Evolutionary conservation across 2,888 invertebrate species (phyloP).

Genomic region (Rutpela maculata): DNA sequence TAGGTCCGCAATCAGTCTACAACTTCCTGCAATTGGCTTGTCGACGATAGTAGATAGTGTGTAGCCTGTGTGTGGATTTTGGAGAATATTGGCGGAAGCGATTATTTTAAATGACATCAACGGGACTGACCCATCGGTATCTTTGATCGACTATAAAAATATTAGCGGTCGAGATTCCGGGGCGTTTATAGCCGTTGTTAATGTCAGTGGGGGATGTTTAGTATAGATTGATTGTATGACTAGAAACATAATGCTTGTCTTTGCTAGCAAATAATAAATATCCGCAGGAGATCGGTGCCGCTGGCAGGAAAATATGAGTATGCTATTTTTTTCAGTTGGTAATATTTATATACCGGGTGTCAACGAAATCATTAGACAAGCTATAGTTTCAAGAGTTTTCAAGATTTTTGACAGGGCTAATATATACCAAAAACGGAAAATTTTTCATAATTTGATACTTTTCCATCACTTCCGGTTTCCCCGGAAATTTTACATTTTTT

Average conservation of each 20-base stretch:
- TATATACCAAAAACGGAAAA: too few species aligned
- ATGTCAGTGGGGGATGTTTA: constrained; percentile 61
- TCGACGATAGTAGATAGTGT: neutral
- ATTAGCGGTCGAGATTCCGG: constrained; percentile 72
- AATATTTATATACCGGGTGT: too few species aligned
- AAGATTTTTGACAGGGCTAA: too few species aligned
- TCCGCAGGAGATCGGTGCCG: neutral
- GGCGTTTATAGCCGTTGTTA: constrained; percentile 69
- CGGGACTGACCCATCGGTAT: constrained; percentile 72
- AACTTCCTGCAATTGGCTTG: constrained; percentile 14
- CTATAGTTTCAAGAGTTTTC: too few species aligned
- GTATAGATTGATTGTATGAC: constrained; percentile 58
- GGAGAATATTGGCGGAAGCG: constrained; percentile 65
- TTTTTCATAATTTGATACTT: too few species aligned
- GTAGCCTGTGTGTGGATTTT: constrained; percentile 17
- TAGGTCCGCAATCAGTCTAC: neutral
- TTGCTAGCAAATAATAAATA: constrained; percentile 23
- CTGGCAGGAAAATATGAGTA: neutral
- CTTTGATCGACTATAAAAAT: constrained; percentile 74
- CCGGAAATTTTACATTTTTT: too few species aligned
- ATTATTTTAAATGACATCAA: constrained; percentile 69
- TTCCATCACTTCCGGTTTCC: too few species aligned
- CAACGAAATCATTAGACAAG: too few species aligned
- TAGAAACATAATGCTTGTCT: constrained; percentile 36
- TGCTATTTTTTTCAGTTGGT: neutral